These are phyloP conservation scores for Lineus longissimus DNA, from an alignment of 1,140 invertebrate species.

Conservation along the genomic window DNA sequence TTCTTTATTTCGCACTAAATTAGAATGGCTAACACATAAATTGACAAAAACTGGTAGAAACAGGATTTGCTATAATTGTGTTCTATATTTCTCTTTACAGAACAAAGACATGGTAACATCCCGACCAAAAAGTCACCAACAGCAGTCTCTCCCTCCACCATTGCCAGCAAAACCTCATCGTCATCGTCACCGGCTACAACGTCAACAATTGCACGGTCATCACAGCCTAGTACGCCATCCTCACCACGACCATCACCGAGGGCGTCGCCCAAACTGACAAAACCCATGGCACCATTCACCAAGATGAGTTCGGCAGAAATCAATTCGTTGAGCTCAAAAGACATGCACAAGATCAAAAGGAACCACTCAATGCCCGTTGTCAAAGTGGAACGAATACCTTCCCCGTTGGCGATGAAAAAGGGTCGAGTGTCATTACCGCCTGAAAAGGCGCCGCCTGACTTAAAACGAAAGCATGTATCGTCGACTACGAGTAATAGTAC, in stretches of 20 bases:
- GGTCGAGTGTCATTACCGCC: neutral
- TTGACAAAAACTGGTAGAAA: no score
- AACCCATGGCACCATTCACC: neutral
- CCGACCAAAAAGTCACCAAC: neutral
- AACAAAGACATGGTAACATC: conserved; percentile 4
- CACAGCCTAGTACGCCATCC: no score
- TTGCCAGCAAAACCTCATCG: neutral
- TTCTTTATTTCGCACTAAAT: no score
- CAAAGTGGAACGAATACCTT: conserved; percentile 49
- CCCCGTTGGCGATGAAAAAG: conserved; percentile 11
- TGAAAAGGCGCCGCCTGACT: neutral
- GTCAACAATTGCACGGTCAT: no score
- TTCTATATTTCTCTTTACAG: conserved; percentile 3
- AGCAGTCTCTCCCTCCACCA: neutral
- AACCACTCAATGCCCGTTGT: conserved; percentile 47
- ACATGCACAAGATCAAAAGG: conserved; percentile 13
- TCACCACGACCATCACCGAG: neutral
- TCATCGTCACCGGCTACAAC: neutral
- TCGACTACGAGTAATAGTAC: neutral
- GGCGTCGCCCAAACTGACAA: neutral
- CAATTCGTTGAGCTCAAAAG: neutral
- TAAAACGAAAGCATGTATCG: neutral
- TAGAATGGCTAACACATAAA: no score
- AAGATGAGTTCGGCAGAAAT: neutral
- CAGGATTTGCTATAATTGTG: no score